Conservation (phyloP, 2,113 vertebrate genomes). For the Lagopus leucura region DNA sequence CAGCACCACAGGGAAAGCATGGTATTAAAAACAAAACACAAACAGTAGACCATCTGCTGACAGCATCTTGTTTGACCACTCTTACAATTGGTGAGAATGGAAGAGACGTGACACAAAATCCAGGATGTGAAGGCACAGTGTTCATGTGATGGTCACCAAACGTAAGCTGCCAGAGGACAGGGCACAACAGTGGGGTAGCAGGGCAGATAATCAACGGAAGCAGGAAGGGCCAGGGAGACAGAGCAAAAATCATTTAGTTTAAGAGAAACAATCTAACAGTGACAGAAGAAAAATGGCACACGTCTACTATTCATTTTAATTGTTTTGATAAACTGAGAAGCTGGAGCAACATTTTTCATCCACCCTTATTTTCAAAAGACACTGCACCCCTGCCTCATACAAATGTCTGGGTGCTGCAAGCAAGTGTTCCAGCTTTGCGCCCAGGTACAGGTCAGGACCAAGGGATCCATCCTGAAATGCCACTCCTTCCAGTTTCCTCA, state of each 20-base stretch:
- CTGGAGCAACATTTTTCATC: background rate
- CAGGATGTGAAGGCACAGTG: conserved; percentile 38
- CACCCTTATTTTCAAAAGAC: background rate
- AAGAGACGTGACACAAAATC: conserved; percentile 25
- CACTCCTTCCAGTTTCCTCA: background rate
- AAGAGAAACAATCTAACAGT: background rate
- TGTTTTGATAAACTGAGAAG: background rate
- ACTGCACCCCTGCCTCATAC: background rate
- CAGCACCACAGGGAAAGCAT: conserved; percentile 38
- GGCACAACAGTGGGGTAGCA: background rate
- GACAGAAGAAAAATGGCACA: background rate
- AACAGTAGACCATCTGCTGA: conserved; percentile 35
- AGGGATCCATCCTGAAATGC: background rate
- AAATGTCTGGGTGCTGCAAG: background rate
- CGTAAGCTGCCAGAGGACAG: background rate
- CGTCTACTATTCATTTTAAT: background rate
- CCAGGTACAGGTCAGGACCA: background rate
- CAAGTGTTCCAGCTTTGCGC: background rate
- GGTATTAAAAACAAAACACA: background rate
- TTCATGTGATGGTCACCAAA: background rate
- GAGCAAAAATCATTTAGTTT: background rate
- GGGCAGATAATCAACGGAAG: background rate
- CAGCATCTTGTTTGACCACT: conserved; percentile 51
- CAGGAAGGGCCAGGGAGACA: background rate
- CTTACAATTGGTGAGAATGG: conserved; percentile 31